These are phyloP conservation scores for Notoglanidium macrostoma DNA, from an alignment of 2,797 vertebrate species.

Conservation along the genomic window DNA sequence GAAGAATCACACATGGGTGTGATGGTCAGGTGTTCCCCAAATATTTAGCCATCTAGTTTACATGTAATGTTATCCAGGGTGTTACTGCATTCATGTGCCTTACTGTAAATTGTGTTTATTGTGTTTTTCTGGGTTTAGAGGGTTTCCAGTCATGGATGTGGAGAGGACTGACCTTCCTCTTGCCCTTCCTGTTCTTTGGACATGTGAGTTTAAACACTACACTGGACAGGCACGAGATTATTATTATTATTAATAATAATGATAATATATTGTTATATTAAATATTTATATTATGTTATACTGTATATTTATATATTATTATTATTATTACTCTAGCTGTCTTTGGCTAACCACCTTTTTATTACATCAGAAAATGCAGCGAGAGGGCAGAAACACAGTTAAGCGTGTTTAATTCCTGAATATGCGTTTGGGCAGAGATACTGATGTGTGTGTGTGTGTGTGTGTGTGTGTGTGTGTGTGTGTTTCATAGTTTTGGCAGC, in stretches of 20 bases:
- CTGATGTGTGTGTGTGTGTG: background rate
- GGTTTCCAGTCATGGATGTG: slow-evolving; percentile 99
- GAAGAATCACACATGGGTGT: background rate
- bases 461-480: too few species aligned
- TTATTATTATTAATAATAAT: too few species aligned
- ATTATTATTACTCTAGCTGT: background rate
- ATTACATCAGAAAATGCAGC: background rate
- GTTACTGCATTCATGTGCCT: background rate
- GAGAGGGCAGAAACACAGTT: background rate
- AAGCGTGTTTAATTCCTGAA: background rate
- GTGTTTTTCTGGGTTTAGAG: slow-evolving; percentile 75
- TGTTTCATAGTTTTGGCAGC: slow-evolving; percentile 91
- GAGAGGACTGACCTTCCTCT: slow-evolving; percentile 94
- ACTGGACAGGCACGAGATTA: too few species aligned
- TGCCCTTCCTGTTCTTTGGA: slow-evolving; percentile 96
- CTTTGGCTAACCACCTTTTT: background rate
- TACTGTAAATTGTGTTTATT: background rate
- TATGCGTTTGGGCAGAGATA: background rate
- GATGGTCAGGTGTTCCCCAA: too few species aligned
- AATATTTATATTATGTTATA: background rate
- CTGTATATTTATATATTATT: too few species aligned
- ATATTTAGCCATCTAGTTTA: background rate
- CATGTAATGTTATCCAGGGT: background rate
- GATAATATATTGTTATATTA: background rate
- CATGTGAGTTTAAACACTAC: slow-evolving; percentile 84